phyloP scores from a whole-genome alignment of 2,113 vertebrate genomes.

The Pollachius pollachius region DNA sequence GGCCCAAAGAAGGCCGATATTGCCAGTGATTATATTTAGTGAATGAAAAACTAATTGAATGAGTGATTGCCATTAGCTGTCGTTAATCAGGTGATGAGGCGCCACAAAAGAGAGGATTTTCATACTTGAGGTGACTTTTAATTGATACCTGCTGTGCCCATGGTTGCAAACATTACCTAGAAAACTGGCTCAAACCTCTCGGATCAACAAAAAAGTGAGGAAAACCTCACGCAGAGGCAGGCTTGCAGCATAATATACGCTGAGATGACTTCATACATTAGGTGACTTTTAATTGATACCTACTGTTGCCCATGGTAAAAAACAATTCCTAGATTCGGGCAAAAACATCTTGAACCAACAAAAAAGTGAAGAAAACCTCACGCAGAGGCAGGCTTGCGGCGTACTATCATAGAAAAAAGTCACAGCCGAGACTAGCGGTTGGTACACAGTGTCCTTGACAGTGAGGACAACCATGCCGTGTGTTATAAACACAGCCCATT shows the following conservation, averaged over 20 bases:
- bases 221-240: not conserved
- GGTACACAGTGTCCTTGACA: no score
- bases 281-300: no score
- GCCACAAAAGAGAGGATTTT: slow-evolving; percentile 41
- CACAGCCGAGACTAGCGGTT: no score
- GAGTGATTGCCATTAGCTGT: slow-evolving; percentile 42
- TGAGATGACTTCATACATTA: no score
- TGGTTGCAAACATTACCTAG: slow-evolving; percentile 44
- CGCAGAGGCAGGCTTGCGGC: no score
- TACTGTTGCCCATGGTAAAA: no score
- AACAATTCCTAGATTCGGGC: no score
- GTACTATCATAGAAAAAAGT: no score
- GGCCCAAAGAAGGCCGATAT: slow-evolving; percentile 53
- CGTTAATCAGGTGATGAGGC: slow-evolving; percentile 43
- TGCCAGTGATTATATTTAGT: slow-evolving; percentile 58
- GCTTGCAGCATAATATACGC: no score
- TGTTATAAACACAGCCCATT: no score
- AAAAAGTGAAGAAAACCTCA: slow-evolving; percentile 7
- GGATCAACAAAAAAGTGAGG: slow-evolving; percentile 24
- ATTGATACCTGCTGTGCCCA: slow-evolving; percentile 43
- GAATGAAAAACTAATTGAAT: slow-evolving; percentile 64
- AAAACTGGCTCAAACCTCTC: slow-evolving; percentile 29
- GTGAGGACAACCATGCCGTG: no score
- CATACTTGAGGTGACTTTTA: slow-evolving; percentile 20
- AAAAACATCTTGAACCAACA: no score